phyloP scores from a whole-genome alignment of 1,140 invertebrate genomes.

The Chrysomallon squamiferum region DNA sequence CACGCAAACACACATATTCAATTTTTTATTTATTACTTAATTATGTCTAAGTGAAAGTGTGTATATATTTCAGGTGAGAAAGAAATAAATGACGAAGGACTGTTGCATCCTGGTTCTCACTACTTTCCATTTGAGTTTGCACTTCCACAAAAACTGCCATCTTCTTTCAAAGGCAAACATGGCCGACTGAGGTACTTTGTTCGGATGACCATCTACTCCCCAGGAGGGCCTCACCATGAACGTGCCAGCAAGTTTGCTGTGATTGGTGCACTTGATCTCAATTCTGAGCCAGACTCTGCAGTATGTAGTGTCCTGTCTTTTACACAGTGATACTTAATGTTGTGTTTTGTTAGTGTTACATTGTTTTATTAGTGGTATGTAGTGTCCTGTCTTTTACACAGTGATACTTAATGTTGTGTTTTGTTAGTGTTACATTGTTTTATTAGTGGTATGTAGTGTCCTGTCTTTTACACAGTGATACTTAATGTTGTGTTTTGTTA shows the following conservation, averaged over 20 bases:
- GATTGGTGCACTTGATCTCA: slow-evolving; percentile 51
- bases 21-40: no score
- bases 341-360: no score
- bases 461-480: no score
- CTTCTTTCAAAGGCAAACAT: slow-evolving; percentile 59
- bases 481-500: no score
- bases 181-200: slow-evolving; percentile 56
- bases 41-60: no score
- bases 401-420: no score
- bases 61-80: slow-evolving; percentile 56
- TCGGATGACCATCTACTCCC: slow-evolving; percentile 52
- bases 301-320: slow-evolving; percentile 37
- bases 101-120: slow-evolving; percentile 53
- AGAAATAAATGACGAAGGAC: slow-evolving; percentile 48
- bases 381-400: no score
- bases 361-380: no score
- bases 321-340: no score
- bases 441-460: no score
- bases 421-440: no score
- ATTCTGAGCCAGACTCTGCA: slow-evolving; percentile 51
- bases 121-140: slow-evolving; percentile 59
- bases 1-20: no score
- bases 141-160: slow-evolving; percentile 49
- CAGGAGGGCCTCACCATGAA: slow-evolving; percentile 51
- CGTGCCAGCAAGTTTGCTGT: slow-evolving; percentile 57